phyloP scores from a whole-genome alignment of 2,113 vertebrate species.

The Oreotrochilus melanogaster region DNA sequence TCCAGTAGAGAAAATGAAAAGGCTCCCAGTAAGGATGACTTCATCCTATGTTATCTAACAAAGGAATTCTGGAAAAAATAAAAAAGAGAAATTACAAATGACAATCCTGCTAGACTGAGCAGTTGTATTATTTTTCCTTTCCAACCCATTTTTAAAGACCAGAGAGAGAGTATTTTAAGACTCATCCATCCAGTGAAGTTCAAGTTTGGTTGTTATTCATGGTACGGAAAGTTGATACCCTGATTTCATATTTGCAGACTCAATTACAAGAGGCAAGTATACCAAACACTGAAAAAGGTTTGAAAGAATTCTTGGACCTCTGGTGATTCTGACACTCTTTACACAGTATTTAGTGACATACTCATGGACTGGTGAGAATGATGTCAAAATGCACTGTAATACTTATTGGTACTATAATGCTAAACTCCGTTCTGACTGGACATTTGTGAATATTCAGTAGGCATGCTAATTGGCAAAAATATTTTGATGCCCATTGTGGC shows the following conservation, averaged over 20 bases:
- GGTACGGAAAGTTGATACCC: neutral
- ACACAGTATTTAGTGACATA: neutral
- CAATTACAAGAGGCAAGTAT: neutral
- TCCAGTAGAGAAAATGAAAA: neutral
- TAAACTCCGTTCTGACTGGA: neutral
- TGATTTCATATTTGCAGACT: neutral
- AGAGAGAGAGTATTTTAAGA: neutral
- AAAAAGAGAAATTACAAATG: neutral
- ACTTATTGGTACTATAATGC: neutral
- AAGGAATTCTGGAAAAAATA: neutral
- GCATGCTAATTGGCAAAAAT: neutral
- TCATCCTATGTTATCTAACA: neutral
- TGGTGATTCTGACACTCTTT: neutral
- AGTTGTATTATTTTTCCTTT: neutral
- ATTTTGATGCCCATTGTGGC: neutral
- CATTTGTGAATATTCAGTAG: conserved; percentile 1
- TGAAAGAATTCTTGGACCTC: neutral
- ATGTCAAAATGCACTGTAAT: neutral
- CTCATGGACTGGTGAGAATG: neutral
- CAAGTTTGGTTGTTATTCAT: neutral
- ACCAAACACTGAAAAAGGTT: neutral
- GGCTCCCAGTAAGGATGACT: neutral
- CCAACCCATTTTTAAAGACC: neutral
- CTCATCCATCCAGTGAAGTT: neutral
- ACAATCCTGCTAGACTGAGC: neutral